These are phyloP conservation scores for Amblyjoppa fuscipennis DNA, from an alignment of 2,888 invertebrate genomes.

Conservation along the genomic window DNA sequence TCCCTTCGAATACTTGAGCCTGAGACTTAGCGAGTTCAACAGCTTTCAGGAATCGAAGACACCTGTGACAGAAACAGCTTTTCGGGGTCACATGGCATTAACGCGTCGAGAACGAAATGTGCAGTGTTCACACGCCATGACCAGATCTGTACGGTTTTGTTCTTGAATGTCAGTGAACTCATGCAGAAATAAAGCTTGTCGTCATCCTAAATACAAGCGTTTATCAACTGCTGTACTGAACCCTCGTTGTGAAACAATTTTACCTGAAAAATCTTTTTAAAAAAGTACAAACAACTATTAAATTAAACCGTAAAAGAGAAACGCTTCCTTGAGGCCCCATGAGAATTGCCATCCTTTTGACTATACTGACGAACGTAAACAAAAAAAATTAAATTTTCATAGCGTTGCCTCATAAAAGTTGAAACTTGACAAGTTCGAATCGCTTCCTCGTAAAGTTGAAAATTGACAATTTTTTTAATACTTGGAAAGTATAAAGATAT, in stretches of 20 bases:
- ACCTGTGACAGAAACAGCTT: constrained; percentile 99
- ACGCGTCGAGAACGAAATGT: constrained; percentile 98
- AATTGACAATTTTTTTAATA: no score
- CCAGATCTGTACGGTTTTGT: constrained; percentile 99
- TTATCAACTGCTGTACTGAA: constrained; percentile 98
- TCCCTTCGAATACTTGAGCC: constrained; percentile 99
- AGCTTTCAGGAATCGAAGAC: constrained; percentile 99
- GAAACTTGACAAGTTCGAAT: no score
- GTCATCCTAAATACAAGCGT: constrained; percentile 98
- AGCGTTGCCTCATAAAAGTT: no score
- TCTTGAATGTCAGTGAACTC: constrained; percentile 99
- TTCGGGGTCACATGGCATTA: constrained; percentile 98
- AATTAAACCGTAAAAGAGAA: no score
- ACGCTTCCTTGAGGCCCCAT: no score
- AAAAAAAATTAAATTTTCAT: no score
- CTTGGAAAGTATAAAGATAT: no score
- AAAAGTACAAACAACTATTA: no score
- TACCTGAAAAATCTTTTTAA: no score
- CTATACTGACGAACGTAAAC: no score
- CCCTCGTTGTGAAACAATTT: constrained; percentile 93
- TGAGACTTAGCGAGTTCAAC: constrained; percentile 99
- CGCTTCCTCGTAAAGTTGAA: no score
- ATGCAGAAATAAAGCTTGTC: constrained; percentile 99
- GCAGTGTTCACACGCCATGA: constrained; percentile 99
- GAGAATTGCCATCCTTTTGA: no score